Conservation (phyloP, 2,888 invertebrate species). For the Drosophila meridionalis region DNA sequence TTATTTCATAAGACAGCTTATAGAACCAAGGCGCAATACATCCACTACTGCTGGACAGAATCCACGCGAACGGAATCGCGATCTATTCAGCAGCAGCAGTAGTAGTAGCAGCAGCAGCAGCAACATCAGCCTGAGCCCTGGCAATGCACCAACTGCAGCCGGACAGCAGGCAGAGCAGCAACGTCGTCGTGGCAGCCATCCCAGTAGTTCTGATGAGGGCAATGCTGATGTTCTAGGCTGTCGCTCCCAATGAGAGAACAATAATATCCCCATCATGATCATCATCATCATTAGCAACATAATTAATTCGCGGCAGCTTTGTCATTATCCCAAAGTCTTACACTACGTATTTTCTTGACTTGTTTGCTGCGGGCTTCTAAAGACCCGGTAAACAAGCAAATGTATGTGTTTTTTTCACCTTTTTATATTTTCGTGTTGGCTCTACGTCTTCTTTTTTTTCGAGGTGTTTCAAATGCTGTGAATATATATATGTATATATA, state of each 20-base stretch:
- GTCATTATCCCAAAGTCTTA: conserved; percentile 34
- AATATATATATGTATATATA: conserved; percentile 34
- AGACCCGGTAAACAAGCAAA: conserved; percentile 14
- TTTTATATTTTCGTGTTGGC: conserved; percentile 22
- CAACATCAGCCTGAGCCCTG: conserved; percentile 11
- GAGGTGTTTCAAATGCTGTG: conserved; percentile 66
- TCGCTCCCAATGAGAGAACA: conserved; percentile 66
- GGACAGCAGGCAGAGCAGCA: neutral
- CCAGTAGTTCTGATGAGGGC: conserved; percentile 50
- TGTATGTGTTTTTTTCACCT: conserved; percentile 1
- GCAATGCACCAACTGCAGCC: neutral
- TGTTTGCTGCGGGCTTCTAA: conserved; percentile 24
- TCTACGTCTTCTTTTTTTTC: conserved; percentile 23
- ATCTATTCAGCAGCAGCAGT: conserved; percentile 1
- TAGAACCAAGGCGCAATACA: conserved; percentile 57
- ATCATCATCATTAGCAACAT: conserved; percentile 12
- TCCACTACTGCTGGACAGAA: neutral
- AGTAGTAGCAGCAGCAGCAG: conserved; percentile 46
- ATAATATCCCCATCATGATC: conserved; percentile 1
- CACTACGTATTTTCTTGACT: conserved; percentile 17
- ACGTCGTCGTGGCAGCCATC: conserved; percentile 14
- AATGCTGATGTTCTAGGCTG: conserved; percentile 60
- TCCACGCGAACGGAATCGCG: neutral
- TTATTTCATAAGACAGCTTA: conserved; percentile 80
- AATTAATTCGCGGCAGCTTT: conserved; percentile 1